Evolutionary conservation across 2,888 invertebrate species (phyloP).

Genomic region (Cremastinae sp.): DNA sequence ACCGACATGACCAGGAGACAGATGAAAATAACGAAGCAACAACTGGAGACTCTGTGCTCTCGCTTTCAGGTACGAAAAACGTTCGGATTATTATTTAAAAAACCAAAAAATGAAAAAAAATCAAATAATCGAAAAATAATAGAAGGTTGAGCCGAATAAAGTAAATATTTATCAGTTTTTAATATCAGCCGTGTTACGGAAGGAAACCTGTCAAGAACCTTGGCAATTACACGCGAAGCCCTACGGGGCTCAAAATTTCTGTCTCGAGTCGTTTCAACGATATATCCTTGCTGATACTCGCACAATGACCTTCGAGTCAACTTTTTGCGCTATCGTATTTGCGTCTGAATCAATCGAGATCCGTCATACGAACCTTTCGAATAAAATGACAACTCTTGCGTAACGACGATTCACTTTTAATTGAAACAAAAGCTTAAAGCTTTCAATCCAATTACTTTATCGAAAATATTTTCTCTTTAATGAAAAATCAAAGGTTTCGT

Average conservation of each 20-base stretch:
- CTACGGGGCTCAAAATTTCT: slow-evolving; percentile 32
- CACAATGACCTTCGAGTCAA: slow-evolving; percentile 69
- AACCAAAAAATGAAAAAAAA: slow-evolving; percentile 11
- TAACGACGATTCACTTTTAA: background rate
- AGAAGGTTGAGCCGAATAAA: background rate
- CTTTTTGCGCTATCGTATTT: slow-evolving; percentile 34
- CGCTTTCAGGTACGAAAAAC: slow-evolving; percentile 92
- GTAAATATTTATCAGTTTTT: slow-evolving; percentile 25
- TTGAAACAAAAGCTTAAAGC: slow-evolving; percentile 1
- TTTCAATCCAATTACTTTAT: no score
- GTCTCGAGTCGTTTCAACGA: slow-evolving; percentile 44
- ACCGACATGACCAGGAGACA: slow-evolving; percentile 98
- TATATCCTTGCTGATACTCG: slow-evolving; percentile 34
- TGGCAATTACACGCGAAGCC: slow-evolving; percentile 69
- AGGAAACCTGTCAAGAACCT: slow-evolving; percentile 67
- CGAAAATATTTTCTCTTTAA: background rate
- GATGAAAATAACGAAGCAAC: slow-evolving; percentile 97
- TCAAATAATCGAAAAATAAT: background rate
- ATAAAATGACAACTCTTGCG: background rate
- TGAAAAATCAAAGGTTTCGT: no score
- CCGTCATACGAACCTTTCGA: background rate
- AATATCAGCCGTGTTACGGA: slow-evolving; percentile 11
- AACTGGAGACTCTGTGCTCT: slow-evolving; percentile 95
- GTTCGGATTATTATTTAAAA: no score
- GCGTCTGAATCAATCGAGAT: slow-evolving; percentile 31